Evolutionary conservation across 2,888 invertebrate genomes (phyloP), one percentile per base, ranked within the genome.

Genomic region (Oegoconia quadripuncta): DNA sequence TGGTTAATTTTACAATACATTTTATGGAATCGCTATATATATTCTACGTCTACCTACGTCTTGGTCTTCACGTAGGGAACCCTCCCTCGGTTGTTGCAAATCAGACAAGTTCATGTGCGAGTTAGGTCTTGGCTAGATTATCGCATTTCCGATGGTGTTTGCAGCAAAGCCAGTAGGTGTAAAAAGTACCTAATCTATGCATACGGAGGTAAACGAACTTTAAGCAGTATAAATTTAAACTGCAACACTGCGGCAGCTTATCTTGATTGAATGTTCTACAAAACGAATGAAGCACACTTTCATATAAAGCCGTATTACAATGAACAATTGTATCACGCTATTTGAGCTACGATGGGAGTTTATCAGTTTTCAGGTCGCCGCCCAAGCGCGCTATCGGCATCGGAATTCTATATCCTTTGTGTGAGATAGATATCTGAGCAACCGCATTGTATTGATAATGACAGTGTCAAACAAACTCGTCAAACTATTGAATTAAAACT

Each of bases 141-240:
- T 75, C 74, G 44, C 42, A 47, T 57, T 72, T 72, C 74, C 76
- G 59, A 55, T 71, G 52, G 68, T 68, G 66, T 66, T 66, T 63
- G 58, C 59, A 55, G 55, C 36, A 39, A 31, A 41, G 40, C 36
- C 32, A 26, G 22, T 40, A 31, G 37, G 17, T 26, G 37, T 55
- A 47, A 56, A 49, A 38, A 42, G 56, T 58, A 38, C 43, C 55
- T 59, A 58, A 61, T 65, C 53, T 66, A 69, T 68, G 65, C 64
- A 62, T 61, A 57, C 47, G 39, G 43, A 39, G 53, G 48, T 65
- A 59, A 66, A 64, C 42, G 70, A 71, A 63, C 71, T 54, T 50
- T 45, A 52, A 53, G 54, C 50, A 50, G 39, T 50, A 53, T 42
- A 28, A 42, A 36, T 34, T 42, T 35, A 27, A 31, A 39, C 32